phyloP scores from a whole-genome alignment of 2,888 invertebrate species.

The Drosophila borealis region DNA sequence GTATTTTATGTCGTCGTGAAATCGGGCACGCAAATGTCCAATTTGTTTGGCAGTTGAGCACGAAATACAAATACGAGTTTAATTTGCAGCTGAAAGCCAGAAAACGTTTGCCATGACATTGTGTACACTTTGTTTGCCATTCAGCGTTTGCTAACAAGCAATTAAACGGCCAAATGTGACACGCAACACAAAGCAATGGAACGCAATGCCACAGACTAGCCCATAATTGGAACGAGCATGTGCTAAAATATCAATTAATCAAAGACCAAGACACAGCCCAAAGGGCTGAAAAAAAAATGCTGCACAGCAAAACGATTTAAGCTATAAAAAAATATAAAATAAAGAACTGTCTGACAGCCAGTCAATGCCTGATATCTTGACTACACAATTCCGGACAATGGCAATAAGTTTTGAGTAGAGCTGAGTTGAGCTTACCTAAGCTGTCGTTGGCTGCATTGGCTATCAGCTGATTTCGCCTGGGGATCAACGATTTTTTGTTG shows the following conservation, averaged over 20 bases:
- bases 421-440: too few relatives aligned
- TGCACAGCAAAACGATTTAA: too few relatives aligned
- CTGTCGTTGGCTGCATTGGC: too few relatives aligned
- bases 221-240: constrained; percentile 44
- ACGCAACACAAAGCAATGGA: constrained; percentile 43
- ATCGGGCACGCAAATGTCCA: constrained; percentile 70
- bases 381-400: too few relatives aligned
- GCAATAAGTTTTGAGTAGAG: too few relatives aligned
- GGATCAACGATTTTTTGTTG: not conserved
- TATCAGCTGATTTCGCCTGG: too few relatives aligned
- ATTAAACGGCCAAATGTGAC: constrained; percentile 65
- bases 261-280: constrained; percentile 3
- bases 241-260: constrained; percentile 68
- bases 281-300: not conserved
- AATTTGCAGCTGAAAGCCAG: constrained; percentile 71
- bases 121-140: constrained; percentile 67
- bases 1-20: constrained; percentile 27
- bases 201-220: constrained; percentile 10
- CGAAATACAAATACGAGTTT: constrained; percentile 65
- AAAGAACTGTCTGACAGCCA: too few relatives aligned
- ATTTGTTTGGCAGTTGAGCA: constrained; percentile 69
- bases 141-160: constrained; percentile 65
- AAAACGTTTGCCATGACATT: constrained; percentile 69
- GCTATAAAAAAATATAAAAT: too few relatives aligned
- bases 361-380: too few relatives aligned